Evolutionary conservation across 2,888 invertebrate species (phyloP).

Genomic region (Cerceris ruficornis): DNA sequence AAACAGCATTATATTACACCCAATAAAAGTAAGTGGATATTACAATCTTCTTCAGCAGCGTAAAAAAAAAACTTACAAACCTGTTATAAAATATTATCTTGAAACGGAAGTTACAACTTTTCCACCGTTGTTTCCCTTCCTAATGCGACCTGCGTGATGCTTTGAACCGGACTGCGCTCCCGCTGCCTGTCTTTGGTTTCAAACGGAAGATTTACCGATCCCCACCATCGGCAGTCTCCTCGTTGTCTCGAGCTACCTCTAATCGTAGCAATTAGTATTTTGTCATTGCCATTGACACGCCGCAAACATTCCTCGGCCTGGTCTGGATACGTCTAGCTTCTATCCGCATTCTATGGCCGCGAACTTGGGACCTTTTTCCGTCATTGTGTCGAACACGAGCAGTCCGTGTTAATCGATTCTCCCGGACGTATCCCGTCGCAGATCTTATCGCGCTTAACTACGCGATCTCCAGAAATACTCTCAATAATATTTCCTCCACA

Average conservation of each 20-base stretch:
- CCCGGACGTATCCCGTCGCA: not conserved
- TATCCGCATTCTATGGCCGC: not conserved
- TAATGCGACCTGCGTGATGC: slow-evolving; percentile 13
- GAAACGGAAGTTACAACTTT: not conserved
- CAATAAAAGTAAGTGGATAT: not conserved
- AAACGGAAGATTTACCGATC: slow-evolving; percentile 40
- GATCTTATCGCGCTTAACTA: slow-evolving; percentile 10
- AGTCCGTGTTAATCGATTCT: not conserved
- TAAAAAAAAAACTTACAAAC: not conserved
- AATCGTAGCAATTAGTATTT: slow-evolving; percentile 52
- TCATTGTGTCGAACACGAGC: not conserved
- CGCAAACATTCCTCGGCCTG: not conserved
- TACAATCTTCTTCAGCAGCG: not conserved
- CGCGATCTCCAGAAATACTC: slow-evolving; percentile 24
- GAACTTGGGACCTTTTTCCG: not conserved
- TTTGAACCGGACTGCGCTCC: slow-evolving; percentile 45
- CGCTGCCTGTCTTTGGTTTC: slow-evolving; percentile 40
- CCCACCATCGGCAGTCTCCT: slow-evolving; percentile 34
- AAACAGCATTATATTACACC: not conserved
- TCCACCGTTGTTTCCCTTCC: not conserved
- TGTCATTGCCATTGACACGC: slow-evolving; percentile 14
- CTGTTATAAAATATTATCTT: not conserved
- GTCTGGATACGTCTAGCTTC: not conserved
- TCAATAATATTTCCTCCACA: not conserved
- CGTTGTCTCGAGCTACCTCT: slow-evolving; percentile 43